Evolutionary conservation across 1,140 invertebrate species (phyloP), one percentile per base, ranked within the genome.

Genomic region (Drosophila quadrilineata): DNA sequence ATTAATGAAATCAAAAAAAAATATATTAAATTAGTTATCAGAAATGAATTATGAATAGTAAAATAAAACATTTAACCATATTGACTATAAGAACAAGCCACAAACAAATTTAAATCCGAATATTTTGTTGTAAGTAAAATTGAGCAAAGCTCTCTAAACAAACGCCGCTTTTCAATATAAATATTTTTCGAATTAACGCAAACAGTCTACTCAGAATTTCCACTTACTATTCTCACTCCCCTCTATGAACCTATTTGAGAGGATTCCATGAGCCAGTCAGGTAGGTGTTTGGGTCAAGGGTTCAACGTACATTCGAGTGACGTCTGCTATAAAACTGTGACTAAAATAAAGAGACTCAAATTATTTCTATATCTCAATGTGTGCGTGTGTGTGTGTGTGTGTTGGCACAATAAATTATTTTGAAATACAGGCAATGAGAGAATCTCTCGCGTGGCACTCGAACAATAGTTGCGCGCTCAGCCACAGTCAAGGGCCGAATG

Each of bases 241-340:
- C 5, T 22, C 12, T 12, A n/a, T 41, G 19, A 22, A n/a, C n/a
- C n/a, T n/a, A n/a, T n/a, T n/a, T n/a, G n/a, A n/a, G n/a, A n/a
- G n/a, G n/a, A n/a, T n/a, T n/a, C n/a, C n/a, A n/a, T n/a, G n/a
- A n/a, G n/a, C n/a, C 21, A 41, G 19, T 16, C 41, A 40, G 19
- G 26, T 29, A 77, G 74, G 38, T 52, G 53, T 76, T 72, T 72
- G 53, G 63, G 74, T 73, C 74, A 76, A 57, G 66, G 53, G 50
- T 53, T 72, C 45, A 54, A 56, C 45, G 29, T 43, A 60, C 54
- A 17, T 17, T 29, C 33, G 12, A 57, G 48, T 41, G 19, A 22
- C 50, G 54, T 35, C n/a, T 31, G 38, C 17, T n/a, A n/a, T n/a
- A n/a, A n/a, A 21, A 29, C 31, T 49, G 21, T 49, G 35, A 43